phyloP scores from a whole-genome alignment of 2,797 vertebrate species.

The Anas flavirostris region DNA sequence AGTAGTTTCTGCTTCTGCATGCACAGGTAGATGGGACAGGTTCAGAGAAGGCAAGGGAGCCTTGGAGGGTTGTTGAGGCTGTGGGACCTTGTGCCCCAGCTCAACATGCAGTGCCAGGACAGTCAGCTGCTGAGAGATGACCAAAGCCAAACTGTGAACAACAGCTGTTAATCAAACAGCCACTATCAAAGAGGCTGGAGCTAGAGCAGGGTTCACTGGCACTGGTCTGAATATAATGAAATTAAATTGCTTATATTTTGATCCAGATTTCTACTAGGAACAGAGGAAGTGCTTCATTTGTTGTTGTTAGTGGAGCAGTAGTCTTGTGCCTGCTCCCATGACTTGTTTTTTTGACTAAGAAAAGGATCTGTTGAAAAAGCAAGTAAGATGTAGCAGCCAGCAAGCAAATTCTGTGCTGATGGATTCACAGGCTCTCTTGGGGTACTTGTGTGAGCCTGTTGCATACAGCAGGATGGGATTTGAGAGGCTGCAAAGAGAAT shows the following conservation, averaged over 20 bases:
- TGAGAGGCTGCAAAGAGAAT: neutral
- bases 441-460: fast-evolving
- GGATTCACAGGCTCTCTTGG: neutral
- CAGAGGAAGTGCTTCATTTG: neutral
- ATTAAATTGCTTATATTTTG: neutral
- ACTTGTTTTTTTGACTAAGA: neutral
- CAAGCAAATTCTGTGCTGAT: fast-evolving
- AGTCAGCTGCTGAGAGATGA: neutral
- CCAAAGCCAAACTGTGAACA: neutral
- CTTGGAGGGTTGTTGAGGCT: neutral
- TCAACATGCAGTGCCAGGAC: fast-evolving
- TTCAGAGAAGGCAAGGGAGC: neutral
- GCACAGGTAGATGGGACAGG: neutral
- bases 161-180: neutral
- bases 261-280: neutral
- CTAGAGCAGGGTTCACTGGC: neutral
- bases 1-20: neutral
- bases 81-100: neutral
- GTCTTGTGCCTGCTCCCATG: neutral
- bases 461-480: neutral
- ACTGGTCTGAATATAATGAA: neutral
- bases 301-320: neutral
- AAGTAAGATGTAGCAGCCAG: neutral
- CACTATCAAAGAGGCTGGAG: neutral
- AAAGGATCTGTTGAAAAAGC: neutral